phyloP scores from a whole-genome alignment of 2,888 invertebrate genomes.

The Tillus elongatus region DNA sequence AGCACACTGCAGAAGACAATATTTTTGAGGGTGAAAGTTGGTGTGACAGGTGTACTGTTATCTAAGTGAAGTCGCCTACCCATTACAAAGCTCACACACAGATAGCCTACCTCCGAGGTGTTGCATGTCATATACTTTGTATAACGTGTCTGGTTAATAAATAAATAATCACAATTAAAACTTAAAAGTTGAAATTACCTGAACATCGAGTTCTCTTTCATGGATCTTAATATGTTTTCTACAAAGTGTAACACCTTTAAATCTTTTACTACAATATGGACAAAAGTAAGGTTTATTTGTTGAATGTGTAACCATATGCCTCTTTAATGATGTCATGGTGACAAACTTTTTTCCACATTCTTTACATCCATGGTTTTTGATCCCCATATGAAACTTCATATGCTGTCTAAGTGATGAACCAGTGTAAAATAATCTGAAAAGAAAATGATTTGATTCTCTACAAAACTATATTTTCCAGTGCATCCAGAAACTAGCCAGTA shows the following conservation, averaged over 20 bases:
- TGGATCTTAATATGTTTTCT: constrained; percentile 58
- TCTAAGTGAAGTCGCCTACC: too few relatives aligned
- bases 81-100: too few relatives aligned
- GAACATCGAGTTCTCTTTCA: constrained; percentile 37
- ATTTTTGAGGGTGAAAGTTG: too few relatives aligned
- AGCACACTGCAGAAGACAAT: too few relatives aligned
- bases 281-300: constrained; percentile 47
- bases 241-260: constrained; percentile 51
- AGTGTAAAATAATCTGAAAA: constrained; percentile 30
- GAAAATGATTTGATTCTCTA: constrained; percentile 9
- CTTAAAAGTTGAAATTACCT: not conserved
- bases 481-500: too few relatives aligned
- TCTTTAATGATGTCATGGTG: constrained; percentile 34
- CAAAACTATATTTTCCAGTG: too few relatives aligned
- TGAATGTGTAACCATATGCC: constrained; percentile 38
- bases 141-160: too few relatives aligned
- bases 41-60: too few relatives aligned
- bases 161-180: too few relatives aligned
- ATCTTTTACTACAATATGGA: constrained; percentile 52
- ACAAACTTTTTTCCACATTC: constrained; percentile 38
- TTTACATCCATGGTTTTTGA: constrained; percentile 35
- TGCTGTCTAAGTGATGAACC: constrained; percentile 33
- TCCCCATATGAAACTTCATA: constrained; percentile 32
- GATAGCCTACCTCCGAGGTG: too few relatives aligned
- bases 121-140: too few relatives aligned